phyloP scores from a whole-genome alignment of 37 sponge, comb jelly and placozoan species.

The Chondrosia reniformis region DNA sequence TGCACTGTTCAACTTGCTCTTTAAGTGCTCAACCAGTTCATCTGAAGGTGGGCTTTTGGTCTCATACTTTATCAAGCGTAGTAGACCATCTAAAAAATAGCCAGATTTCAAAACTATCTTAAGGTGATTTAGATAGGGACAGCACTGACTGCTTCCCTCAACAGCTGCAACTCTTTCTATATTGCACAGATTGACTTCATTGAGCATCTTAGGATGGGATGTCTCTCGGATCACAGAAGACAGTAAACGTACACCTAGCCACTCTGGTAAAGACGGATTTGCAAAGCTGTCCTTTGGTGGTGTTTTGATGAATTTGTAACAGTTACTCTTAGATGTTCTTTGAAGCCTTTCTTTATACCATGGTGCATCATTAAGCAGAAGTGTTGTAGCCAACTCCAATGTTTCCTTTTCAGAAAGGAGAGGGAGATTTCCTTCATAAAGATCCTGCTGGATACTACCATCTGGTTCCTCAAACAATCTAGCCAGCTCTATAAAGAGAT shows the following conservation, averaged over 20 bases:
- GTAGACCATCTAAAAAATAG: background rate
- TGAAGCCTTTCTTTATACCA: background rate
- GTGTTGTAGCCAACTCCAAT: background rate
- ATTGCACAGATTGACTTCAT: constrained; percentile 11
- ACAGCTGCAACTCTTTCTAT: constrained; percentile 24
- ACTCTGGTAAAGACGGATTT: constrained; percentile 16
- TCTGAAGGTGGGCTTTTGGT: background rate
- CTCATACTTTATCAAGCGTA: background rate
- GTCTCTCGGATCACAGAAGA: constrained; percentile 29
- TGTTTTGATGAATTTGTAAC: background rate
- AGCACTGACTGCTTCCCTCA: background rate
- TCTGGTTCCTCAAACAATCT: background rate
- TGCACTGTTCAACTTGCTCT: background rate
- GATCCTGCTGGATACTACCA: too few relatives aligned
- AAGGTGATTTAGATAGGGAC: background rate
- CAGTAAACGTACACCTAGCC: constrained; percentile 33
- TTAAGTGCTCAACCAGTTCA: background rate
- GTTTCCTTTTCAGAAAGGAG: background rate
- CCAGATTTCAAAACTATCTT: background rate
- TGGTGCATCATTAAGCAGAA: constrained; percentile 1
- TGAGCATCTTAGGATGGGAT: constrained; percentile 14
- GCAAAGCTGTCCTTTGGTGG: constrained; percentile 27
- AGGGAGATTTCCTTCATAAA: background rate
- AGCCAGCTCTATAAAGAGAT: background rate
- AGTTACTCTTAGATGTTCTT: too few relatives aligned